These are phyloP conservation scores for Ptychochromis oligacanthus DNA, from an alignment of 2,113 vertebrate genomes.

Conservation along the genomic window DNA sequence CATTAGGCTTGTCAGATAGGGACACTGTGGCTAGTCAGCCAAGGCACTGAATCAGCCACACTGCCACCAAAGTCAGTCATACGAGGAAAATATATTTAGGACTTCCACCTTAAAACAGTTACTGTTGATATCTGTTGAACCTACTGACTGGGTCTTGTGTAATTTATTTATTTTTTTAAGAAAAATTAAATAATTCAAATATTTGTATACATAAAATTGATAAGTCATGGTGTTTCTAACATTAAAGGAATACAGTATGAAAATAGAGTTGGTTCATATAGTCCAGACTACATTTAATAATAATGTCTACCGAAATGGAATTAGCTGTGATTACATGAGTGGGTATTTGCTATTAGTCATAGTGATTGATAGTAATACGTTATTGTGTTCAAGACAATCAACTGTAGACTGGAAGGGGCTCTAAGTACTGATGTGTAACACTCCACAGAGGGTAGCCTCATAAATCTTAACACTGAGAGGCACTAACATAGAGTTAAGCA, in stretches of 20 bases:
- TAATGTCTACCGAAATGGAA: neutral
- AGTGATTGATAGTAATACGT: constrained; percentile 14
- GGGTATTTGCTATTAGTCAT: neutral
- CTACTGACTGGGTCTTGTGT: neutral
- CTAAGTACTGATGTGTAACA: neutral
- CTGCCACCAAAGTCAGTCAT: constrained; percentile 1
- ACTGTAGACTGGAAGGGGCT: neutral
- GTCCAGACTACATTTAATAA: neutral
- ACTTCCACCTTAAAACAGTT: constrained; percentile 8
- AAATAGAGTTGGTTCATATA: neutral
- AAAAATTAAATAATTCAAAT: neutral
- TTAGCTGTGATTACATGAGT: neutral
- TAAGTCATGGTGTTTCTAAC: neutral
- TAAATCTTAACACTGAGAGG: constrained; percentile 32
- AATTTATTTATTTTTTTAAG: neutral
- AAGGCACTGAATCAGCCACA: constrained; percentile 5
- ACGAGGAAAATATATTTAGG: neutral
- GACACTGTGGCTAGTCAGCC: neutral
- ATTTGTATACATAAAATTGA: neutral
- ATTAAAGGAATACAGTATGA: neutral
- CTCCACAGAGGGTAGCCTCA: neutral
- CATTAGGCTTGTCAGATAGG: constrained; percentile 37
- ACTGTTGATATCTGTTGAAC: neutral
- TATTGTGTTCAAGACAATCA: neutral
- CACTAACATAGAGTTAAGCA: neutral